A percentile compares a stretch with the other conserved stretches of the same genome.
Conservation (phyloP, 1,140 invertebrate species). For the Hyphantria cunea region DNA sequence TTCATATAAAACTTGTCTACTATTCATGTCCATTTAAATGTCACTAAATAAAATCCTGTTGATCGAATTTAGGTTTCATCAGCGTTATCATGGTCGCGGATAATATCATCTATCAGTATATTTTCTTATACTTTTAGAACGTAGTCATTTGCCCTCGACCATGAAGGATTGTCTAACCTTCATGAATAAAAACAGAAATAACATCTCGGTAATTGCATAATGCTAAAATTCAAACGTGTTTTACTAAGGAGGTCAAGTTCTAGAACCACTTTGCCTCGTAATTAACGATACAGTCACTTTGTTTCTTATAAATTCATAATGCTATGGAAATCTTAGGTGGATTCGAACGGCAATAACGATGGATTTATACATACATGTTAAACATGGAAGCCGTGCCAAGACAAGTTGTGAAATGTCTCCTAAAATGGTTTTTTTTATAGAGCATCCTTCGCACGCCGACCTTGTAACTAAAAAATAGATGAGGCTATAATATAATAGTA, state of each 20-base stretch:
- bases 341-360: slow-evolving; percentile 6
- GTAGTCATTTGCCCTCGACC: slow-evolving; percentile 35
- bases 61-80: too few species aligned
- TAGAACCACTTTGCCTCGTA: slow-evolving; percentile 36
- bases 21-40: too few species aligned
- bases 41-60: too few species aligned
- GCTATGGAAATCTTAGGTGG: slow-evolving; percentile 24
- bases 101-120: too few species aligned
- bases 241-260: slow-evolving; percentile 70
- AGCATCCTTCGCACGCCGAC: slow-evolving; percentile 33
- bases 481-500: slow-evolving; percentile 43
- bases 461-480: slow-evolving; percentile 57
- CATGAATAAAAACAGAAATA: slow-evolving; percentile 49
- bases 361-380: slow-evolving; percentile 15
- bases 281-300: slow-evolving; percentile 30
- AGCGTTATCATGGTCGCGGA: too few species aligned
- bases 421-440: neutral
- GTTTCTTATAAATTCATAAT: slow-evolving; percentile 30
- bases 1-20: too few species aligned
- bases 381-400: slow-evolving; percentile 3
- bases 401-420: slow-evolving; percentile 19
- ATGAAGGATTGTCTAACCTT: slow-evolving; percentile 39
- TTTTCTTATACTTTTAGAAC: neutral
- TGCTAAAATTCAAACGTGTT: slow-evolving; percentile 56
- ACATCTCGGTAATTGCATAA: slow-evolving; percentile 53